Base-by-base conservation (phyloP, 2,888 invertebrate genomes). In the Drosophila leonis region DNA sequence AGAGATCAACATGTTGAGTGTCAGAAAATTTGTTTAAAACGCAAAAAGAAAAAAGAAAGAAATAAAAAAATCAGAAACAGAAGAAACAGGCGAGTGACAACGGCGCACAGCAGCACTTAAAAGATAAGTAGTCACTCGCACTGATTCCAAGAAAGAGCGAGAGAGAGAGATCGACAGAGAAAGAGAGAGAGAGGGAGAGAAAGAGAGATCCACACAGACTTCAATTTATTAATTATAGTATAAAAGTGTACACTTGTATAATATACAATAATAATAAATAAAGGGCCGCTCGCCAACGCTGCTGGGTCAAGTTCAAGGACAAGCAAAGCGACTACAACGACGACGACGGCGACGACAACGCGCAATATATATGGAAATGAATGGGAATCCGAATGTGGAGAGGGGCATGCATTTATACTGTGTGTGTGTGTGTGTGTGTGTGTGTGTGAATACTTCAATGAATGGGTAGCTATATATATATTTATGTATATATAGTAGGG, bases 251-350 rank as follows among this genome's bases (percentile, higher is more conserved):
- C 80, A 84, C 80, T 73, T 68, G 78, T 75, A 75, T 70, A 68
- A 72, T 69, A 84, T 31, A 79, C 69, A 71, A 81, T 69, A 87
- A 78, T 71, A 71, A 81, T 73, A 87, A 76, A 71, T 49, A 83
- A 83, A 87, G 83, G 88, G 85, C 82, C 82, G 71, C 88, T 84
- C 79, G 79, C 55, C 72, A 65, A 15, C 82, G 78, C 70, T 62
- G 89, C 81, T 84, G 82, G 84, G 90, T 85, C 90, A 85, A 85
- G 90, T 85, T 85, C 90, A 85, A 89, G 90, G 90, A 85, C 89
- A 89, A 87, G 88, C 80, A 59, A 67, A 63, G 62, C 75, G 49
- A 70, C 72, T 39, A 65, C 70, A 56, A 55, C 63, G 49, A 70
- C 63, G 39, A 29, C 66, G 60, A 52, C 69, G 49, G 24, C 37